Conservation (phyloP, 2,797 vertebrate species). For the Cygnus olor region DNA sequence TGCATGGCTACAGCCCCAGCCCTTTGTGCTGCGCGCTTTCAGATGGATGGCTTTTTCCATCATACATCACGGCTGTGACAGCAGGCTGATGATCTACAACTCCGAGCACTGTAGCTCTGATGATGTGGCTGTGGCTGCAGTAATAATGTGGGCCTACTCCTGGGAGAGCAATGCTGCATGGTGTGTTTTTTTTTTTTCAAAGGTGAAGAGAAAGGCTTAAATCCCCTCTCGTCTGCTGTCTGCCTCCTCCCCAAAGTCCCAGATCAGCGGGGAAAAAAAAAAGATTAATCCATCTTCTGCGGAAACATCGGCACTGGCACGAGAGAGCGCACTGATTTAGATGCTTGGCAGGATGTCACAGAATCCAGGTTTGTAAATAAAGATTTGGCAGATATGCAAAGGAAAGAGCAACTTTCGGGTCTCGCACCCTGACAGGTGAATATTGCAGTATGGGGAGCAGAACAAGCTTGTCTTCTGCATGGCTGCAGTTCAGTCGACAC, state of each 20-base stretch:
- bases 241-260: slow-evolving; percentile 14
- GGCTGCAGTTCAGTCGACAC: background rate
- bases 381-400: slow-evolving; percentile 16
- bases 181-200: slow-evolving; percentile 18
- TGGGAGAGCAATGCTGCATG: background rate
- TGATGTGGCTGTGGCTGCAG: slow-evolving; percentile 65
- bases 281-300: background rate
- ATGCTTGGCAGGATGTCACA: background rate
- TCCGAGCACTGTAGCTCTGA: slow-evolving; percentile 25
- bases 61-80: slow-evolving; percentile 70
- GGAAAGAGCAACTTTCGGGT: background rate
- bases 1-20: slow-evolving; percentile 33
- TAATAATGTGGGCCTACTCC: slow-evolving; percentile 64
- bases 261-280: background rate
- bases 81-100: slow-evolving; percentile 73
- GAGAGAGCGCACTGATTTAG: background rate
- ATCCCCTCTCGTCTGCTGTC: slow-evolving; percentile 33
- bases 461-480: background rate
- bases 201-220: slow-evolving; percentile 58
- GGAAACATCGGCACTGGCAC: background rate
- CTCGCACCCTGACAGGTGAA: slow-evolving; percentile 26
- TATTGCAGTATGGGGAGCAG: background rate
- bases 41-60: slow-evolving; percentile 73
- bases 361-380: slow-evolving; percentile 31
- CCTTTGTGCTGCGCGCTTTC: slow-evolving; percentile 42